Evolutionary conservation across 2,113 vertebrate species (phyloP).

Genomic region (Meles meles): DNA sequence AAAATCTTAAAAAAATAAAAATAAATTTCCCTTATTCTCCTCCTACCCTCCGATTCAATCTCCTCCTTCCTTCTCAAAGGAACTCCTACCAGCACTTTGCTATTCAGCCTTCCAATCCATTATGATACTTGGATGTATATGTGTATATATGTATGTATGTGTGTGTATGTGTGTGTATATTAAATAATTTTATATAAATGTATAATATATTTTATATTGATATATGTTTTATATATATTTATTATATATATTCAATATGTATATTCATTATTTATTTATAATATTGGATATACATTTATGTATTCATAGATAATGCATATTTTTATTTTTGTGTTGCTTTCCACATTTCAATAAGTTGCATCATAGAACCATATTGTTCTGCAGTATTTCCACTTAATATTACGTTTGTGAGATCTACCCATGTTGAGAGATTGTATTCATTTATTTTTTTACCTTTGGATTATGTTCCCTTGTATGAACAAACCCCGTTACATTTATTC

Average conservation of each 20-base stretch:
- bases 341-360: conserved; percentile 10
- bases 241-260: not conserved
- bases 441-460: not conserved
- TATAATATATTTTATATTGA: not conserved
- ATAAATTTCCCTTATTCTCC: not conserved
- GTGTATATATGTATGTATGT: not conserved
- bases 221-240: not conserved
- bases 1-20: not conserved
- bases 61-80: not conserved
- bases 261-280: not conserved
- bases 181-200: not conserved
- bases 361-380: not conserved
- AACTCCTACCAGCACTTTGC: not conserved
- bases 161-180: not conserved
- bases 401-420: not conserved
- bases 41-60: not conserved
- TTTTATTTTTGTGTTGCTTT: conserved; percentile 20
- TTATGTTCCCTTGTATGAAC: not conserved
- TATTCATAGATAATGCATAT: not conserved
- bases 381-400: not conserved
- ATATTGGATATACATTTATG: not conserved
- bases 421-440: not conserved
- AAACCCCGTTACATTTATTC: not conserved
- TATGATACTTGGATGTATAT: not conserved
- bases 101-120: not conserved